Evolutionary conservation across 2,888 invertebrate genomes (phyloP).

Genomic region (Emmelina monodactyla): DNA sequence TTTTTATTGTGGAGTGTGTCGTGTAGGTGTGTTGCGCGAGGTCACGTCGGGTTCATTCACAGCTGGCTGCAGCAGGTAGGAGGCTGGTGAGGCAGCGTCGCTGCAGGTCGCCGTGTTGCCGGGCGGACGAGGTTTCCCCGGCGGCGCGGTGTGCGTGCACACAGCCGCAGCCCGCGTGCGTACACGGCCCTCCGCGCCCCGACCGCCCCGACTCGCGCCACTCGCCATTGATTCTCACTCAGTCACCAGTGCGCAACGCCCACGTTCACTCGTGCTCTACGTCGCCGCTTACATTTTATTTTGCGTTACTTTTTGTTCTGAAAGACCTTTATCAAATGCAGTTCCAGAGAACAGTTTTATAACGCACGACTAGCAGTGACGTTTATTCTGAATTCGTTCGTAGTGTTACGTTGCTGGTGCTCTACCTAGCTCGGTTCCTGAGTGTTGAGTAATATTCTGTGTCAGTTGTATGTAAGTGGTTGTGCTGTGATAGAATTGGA

Average conservation of each 20-base stretch:
- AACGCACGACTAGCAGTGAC: too few species aligned
- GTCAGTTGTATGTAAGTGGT: slow-evolving; percentile 58
- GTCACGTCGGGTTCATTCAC: slow-evolving; percentile 27
- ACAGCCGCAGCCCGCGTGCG: slow-evolving; percentile 17
- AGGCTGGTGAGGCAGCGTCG: neutral
- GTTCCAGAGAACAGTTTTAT: too few species aligned
- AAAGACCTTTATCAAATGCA: slow-evolving; percentile 5
- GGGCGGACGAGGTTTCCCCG: slow-evolving; percentile 14
- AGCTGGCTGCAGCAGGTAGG: neutral
- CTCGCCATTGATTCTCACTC: slow-evolving; percentile 60
- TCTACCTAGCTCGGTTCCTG: slow-evolving; percentile 48
- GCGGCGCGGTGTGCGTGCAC: slow-evolving; percentile 26
- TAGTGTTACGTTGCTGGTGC: slow-evolving; percentile 31
- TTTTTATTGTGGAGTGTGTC: slow-evolving; percentile 12
- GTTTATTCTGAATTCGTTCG: too few species aligned
- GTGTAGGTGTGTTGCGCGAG: slow-evolving; percentile 15
- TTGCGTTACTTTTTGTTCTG: slow-evolving; percentile 50
- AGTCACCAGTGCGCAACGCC: slow-evolving; percentile 64
- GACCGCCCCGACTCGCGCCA: slow-evolving; percentile 36
- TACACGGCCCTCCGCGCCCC: slow-evolving; percentile 32
- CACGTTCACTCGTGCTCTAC: slow-evolving; percentile 44
- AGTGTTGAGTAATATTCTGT: slow-evolving; percentile 60
- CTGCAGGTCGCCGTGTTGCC: slow-evolving; percentile 14
- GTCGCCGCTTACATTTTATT: slow-evolving; percentile 40
- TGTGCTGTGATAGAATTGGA: slow-evolving; percentile 58